phyloP scores from a whole-genome alignment of 2,797 vertebrate genomes.

The Anguilla megastoma region DNA sequence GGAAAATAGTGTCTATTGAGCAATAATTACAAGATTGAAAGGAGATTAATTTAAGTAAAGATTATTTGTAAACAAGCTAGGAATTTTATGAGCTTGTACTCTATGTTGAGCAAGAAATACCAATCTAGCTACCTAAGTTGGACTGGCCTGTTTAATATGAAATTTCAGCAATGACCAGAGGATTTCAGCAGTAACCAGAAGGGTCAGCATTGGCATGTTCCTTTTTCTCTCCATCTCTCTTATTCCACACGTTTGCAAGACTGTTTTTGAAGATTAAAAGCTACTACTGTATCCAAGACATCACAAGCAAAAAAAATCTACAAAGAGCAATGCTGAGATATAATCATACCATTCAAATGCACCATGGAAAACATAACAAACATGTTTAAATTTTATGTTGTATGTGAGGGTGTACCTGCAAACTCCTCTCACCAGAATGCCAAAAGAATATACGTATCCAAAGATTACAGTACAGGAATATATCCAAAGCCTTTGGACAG shows the following conservation, averaged over 20 bases:
- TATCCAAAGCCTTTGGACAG: constrained; percentile 60
- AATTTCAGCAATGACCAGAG: constrained; percentile 36
- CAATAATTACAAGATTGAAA: background rate
- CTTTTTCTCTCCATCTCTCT: constrained; percentile 34
- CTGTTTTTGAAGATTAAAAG: background rate
- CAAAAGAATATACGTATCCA: constrained; percentile 31
- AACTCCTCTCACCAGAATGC: background rate
- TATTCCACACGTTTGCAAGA: background rate
- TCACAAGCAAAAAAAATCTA: background rate
- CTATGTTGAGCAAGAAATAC: background rate
- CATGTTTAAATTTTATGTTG: background rate
- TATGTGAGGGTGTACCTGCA: background rate
- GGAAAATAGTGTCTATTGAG: background rate
- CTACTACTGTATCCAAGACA: background rate
- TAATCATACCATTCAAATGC: background rate
- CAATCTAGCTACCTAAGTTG: constrained; percentile 26
- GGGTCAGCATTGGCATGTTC: constrained; percentile 38
- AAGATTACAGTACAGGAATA: constrained; percentile 64
- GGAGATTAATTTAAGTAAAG: background rate
- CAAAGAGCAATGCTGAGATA: background rate
- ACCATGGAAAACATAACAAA: background rate
- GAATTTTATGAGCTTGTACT: constrained; percentile 8
- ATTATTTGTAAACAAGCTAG: constrained; percentile 16
- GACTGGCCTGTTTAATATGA: constrained; percentile 37
- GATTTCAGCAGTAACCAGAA: background rate